phyloP scores from a whole-genome alignment of 1,140 invertebrate genomes.

The Reticulitermes speratus region DNA sequence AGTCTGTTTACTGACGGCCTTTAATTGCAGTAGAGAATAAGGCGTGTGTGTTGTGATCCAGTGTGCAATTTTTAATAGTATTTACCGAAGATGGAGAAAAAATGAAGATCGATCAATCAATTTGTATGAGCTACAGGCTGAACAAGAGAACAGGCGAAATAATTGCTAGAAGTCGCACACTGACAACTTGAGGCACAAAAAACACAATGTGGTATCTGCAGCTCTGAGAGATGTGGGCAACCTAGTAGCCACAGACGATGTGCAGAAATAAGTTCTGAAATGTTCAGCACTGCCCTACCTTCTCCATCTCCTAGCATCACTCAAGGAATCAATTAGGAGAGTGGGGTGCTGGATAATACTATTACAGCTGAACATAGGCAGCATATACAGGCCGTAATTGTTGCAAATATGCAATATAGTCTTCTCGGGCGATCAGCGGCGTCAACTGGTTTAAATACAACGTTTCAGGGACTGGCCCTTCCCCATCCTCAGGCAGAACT shows the following conservation, averaged over 20 bases:
- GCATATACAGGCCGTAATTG: constrained; percentile 72
- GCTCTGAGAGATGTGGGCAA: constrained; percentile 94
- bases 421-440: no score
- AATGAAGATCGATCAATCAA: constrained; percentile 97
- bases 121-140: constrained; percentile 91
- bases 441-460: no score
- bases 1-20: no score
- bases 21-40: constrained; percentile 20
- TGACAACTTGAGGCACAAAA: constrained; percentile 95
- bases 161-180: constrained; percentile 86
- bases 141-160: constrained; percentile 89
- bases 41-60: constrained; percentile 30
- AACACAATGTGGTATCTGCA: constrained; percentile 89
- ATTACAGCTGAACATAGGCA: constrained; percentile 94
- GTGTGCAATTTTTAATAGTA: constrained; percentile 26
- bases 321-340: constrained; percentile 89
- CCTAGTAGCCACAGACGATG: constrained; percentile 96
- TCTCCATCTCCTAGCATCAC: constrained; percentile 72
- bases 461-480: no score
- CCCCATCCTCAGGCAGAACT: no score
- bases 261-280: constrained; percentile 94
- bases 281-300: constrained; percentile 87
- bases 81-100: constrained; percentile 73
- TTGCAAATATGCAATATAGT: no score
- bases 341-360: constrained; percentile 98